Evolutionary conservation across 2,113 vertebrate genomes (phyloP), one percentile per base, ranked within the genome.

Genomic region (Vulpes lagopus): DNA sequence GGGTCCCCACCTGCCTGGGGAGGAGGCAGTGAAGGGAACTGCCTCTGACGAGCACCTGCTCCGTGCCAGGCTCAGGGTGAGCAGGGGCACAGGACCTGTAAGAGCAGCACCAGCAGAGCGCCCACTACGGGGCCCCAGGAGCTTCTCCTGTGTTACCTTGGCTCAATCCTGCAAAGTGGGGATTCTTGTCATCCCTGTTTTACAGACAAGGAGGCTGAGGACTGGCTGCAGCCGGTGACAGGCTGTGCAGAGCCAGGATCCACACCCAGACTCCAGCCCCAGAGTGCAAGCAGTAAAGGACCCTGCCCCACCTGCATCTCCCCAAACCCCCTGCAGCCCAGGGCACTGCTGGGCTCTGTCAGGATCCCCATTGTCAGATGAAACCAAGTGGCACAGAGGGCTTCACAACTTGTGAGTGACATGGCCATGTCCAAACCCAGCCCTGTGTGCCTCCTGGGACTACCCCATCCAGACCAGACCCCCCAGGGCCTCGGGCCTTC

Each of bases 61-160:
- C 0, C 0, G 0, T 60, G 35, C 20, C 32, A 74, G 49, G 32
- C 55, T 16, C 30, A 15, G 30, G 43, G 49, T 11, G 35, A 69
- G 49, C 80, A 43, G 43, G 43, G 43, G 43, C 43, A 60, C 35
- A n/a, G 84, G 74, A 53, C 27, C 17, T 8, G 16, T 2, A 6
- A 22, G 0, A 32, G 43, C 14, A 27, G 16, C 38, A 12, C 11
- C 1, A 1, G 38, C 60, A 12, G 78, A 57, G 53, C 15, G 11
- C 60, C 64, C n/a, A 2, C 69, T 0, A 4, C 0, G 5, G 25
- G 25, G 10, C 43, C 59, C 55, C 55, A 15, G 84, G 59, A 69
- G 43, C 11, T 22, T 86, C 95, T 73, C 59, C 67, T 65, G 12
- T 30, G 9, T 79, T 15, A 51, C 25, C 17, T 38, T 96, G 65